Percentiles rank a stretch among this genome's conserved stretches.
Conservation (phyloP, 2,113 vertebrate species). For the Vidua chalybeata region DNA sequence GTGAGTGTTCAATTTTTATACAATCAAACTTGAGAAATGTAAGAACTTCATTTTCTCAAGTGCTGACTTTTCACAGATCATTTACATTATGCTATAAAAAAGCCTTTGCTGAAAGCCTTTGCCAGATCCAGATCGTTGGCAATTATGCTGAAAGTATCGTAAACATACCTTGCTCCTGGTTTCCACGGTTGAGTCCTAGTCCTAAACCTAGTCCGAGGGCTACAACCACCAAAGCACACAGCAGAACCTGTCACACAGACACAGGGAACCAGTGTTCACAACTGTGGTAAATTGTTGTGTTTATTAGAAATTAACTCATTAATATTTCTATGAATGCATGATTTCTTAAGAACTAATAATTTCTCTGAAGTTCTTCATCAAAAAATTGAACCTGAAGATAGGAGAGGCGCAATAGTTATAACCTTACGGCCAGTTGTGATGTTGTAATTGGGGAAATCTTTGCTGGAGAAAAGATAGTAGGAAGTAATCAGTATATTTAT, state of each 20-base stretch:
- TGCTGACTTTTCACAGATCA: neutral
- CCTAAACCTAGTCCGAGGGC: conserved; percentile 77
- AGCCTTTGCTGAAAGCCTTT: neutral
- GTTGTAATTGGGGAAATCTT: neutral
- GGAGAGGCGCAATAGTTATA: neutral
- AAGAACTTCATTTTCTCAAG: neutral
- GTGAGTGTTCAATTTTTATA: neutral
- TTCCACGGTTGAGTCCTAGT: conserved; percentile 67
- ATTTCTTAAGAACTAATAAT: neutral
- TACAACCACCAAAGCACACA: conserved; percentile 71
- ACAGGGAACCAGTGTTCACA: neutral
- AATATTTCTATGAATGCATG: neutral
- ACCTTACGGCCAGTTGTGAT: too few relatives aligned
- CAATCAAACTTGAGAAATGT: neutral
- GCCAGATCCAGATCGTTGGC: neutral
- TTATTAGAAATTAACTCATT: neutral
- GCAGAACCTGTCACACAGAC: conserved; percentile 71
- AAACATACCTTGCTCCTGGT: conserved; percentile 60
- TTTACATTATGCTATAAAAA: neutral
- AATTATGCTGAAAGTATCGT: neutral
- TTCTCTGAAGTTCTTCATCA: neutral
- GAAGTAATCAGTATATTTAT: neutral
- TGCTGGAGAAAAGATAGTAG: neutral
- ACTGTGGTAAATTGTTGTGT: neutral
- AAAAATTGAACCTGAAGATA: neutral